A percentile compares a stretch with the other conserved stretches of the same genome.
Conservation (phyloP, 2,888 invertebrate genomes). For the Euspilapteryx auroguttella region DNA sequence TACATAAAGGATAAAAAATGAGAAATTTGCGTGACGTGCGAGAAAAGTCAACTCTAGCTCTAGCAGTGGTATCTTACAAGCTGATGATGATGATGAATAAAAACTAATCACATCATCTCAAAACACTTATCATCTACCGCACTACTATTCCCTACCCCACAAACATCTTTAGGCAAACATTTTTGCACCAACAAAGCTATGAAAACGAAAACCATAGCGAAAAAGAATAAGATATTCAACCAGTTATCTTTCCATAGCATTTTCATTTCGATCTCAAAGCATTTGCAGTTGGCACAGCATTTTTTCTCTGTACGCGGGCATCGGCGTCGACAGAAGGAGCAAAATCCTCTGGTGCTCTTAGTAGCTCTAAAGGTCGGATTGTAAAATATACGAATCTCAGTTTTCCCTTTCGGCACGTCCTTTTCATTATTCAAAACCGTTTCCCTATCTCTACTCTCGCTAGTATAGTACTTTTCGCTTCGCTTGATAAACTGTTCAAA, state of each 20-base stretch:
- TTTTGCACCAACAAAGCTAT: slow-evolving; percentile 33
- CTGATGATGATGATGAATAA: too few species aligned
- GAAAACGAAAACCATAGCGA: slow-evolving; percentile 31
- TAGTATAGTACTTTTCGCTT: slow-evolving; percentile 48
- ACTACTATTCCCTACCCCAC: slow-evolving; percentile 16
- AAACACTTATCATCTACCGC: slow-evolving; percentile 19
- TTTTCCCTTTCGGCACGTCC: slow-evolving; percentile 19
- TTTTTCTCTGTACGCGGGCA: slow-evolving; percentile 36
- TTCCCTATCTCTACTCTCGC: slow-evolving; percentile 25
- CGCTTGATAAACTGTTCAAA: slow-evolving; percentile 45
- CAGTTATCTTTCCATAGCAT: slow-evolving; percentile 40
- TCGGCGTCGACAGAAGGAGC: slow-evolving; percentile 27
- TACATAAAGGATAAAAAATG: too few species aligned
- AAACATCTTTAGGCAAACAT: slow-evolving; percentile 21
- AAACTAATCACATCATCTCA: too few species aligned
- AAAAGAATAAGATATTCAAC: slow-evolving; percentile 35
- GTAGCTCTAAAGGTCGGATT: slow-evolving; percentile 44
- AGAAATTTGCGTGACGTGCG: too few species aligned
- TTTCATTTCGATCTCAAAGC: slow-evolving; percentile 31
- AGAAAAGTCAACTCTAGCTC: too few species aligned
- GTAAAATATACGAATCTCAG: slow-evolving; percentile 46
- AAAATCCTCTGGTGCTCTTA: slow-evolving; percentile 21
- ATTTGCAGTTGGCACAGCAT: slow-evolving; percentile 35
- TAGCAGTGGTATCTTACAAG: too few species aligned
- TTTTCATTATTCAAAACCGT: slow-evolving; percentile 23